Evolutionary conservation across 1,140 invertebrate genomes (phyloP).

Genomic region (fruit fly (Drosophila melanogaster)): DNA sequence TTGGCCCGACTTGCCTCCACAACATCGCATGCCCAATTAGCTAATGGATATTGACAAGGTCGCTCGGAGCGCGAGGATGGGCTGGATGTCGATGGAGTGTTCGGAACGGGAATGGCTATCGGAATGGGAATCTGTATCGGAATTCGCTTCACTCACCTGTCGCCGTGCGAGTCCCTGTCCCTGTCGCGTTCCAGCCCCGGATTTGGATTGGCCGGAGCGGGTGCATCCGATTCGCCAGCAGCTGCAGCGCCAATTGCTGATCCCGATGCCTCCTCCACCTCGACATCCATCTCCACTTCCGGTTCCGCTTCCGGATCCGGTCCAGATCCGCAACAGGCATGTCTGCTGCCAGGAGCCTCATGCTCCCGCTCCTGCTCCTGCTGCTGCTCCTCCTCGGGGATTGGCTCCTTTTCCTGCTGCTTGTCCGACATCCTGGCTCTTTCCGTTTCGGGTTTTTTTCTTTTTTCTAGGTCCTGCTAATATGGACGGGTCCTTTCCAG

Average conservation of each 20-base stretch:
- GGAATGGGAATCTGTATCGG: not conserved
- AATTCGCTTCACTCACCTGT: conserved; percentile 61
- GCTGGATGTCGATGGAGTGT: conserved; percentile 1
- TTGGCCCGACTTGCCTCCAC: conserved; percentile 2
- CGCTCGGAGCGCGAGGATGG: conserved; percentile 12
- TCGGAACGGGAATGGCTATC: not conserved
- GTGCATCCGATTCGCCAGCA: conserved; percentile 9
- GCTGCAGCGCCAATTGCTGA: not conserved
- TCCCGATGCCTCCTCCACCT: conserved; percentile 3
- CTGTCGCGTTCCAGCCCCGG: conserved; percentile 37
- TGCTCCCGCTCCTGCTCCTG: not conserved
- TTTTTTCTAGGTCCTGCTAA: not conserved
- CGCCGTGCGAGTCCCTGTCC: conserved; percentile 57
- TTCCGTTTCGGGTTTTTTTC: not conserved
- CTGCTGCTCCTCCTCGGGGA: not conserved
- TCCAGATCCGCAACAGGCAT: not conserved
- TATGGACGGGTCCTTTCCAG: conserved; percentile 4
- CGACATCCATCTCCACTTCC: not conserved
- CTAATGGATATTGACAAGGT: conserved; percentile 69
- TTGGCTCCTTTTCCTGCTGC: conserved; percentile 1
- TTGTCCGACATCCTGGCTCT: conserved; percentile 40
- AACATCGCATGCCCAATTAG: conserved; percentile 57
- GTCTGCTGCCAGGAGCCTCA: not conserved
- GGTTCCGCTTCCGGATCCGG: not conserved
- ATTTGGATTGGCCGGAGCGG: conserved; percentile 2